Evolutionary conservation across 2,888 invertebrate species (phyloP).

Genomic region (Macaria liturata): DNA sequence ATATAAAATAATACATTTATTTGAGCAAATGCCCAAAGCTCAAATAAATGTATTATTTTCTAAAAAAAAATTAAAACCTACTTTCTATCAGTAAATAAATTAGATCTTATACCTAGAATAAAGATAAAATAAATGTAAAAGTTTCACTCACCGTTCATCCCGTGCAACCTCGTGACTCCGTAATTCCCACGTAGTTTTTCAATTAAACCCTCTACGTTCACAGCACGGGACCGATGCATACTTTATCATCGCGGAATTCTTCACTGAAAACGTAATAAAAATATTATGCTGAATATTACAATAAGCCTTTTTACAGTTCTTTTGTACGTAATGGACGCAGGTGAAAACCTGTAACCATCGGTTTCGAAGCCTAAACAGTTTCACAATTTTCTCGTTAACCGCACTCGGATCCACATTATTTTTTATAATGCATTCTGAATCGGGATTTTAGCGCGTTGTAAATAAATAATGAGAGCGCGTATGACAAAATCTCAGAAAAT

Average conservation of each 20-base stretch:
- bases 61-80: no score
- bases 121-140: not conserved
- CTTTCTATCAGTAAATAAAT: no score
- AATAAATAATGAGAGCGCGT: slow-evolving; percentile 67
- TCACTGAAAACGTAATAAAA: slow-evolving; percentile 21
- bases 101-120: no score
- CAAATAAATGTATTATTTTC: no score
- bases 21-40: no score
- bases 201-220: slow-evolving; percentile 4
- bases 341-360: slow-evolving; percentile 24
- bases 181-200: slow-evolving; percentile 22
- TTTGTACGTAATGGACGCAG: slow-evolving; percentile 51
- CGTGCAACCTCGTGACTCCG: slow-evolving; percentile 31
- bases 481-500: slow-evolving; percentile 36
- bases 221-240: slow-evolving; percentile 8
- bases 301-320: slow-evolving; percentile 46
- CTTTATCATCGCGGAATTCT: slow-evolving; percentile 16
- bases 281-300: slow-evolving; percentile 16
- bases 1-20: no score
- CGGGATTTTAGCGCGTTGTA: slow-evolving; percentile 46
- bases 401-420: slow-evolving; percentile 36
- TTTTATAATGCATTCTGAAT: slow-evolving; percentile 45
- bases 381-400: slow-evolving; percentile 36
- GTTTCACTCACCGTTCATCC: slow-evolving; percentile 39
- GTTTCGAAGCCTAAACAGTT: slow-evolving; percentile 25